These are phyloP conservation scores for Nansenia antarctica DNA, from an alignment of 2,113 vertebrate species.

Conservation along the genomic window DNA sequence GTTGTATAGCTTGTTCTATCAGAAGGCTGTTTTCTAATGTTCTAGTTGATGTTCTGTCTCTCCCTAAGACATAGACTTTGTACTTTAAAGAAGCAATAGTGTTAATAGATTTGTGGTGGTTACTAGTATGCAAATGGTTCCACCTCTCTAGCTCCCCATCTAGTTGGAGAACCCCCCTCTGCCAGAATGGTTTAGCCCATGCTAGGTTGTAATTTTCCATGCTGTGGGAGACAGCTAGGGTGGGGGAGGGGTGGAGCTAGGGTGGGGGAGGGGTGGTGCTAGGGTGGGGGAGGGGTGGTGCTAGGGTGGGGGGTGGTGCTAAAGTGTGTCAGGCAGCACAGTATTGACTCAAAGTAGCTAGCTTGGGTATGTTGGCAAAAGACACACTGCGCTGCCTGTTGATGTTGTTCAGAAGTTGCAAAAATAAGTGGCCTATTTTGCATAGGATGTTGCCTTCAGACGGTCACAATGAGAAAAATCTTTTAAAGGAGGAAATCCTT, in stretches of 20 bases:
- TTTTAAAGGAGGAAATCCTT: not conserved
- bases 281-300: slow-evolving; percentile 5
- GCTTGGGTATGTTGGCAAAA: slow-evolving; percentile 35
- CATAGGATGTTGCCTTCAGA: not conserved
- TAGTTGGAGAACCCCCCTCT: slow-evolving; percentile 21
- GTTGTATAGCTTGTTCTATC: not conserved
- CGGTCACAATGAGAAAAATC: not conserved
- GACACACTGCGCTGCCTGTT: not conserved
- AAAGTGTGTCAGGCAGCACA: slow-evolving; percentile 41
- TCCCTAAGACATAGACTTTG: not conserved
- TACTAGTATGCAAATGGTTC: not conserved
- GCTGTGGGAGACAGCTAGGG: slow-evolving; percentile 43
- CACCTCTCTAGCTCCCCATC: slow-evolving; percentile 22
- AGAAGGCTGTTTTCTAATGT: not conserved
- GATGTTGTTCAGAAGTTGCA: not conserved
- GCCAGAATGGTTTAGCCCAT: slow-evolving; percentile 62
- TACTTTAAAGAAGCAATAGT: not conserved
- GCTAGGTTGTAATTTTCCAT: slow-evolving; percentile 36
- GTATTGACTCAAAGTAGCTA: slow-evolving; percentile 44
- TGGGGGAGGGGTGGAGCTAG: too few relatives aligned
- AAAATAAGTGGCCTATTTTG: not conserved
- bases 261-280: too few relatives aligned
- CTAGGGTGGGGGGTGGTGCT: too few relatives aligned
- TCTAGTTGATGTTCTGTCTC: not conserved
- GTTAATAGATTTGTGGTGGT: not conserved